Conservation (phyloP, 2,797 vertebrate genomes). For the Syngnathus rostellatus region DNA sequence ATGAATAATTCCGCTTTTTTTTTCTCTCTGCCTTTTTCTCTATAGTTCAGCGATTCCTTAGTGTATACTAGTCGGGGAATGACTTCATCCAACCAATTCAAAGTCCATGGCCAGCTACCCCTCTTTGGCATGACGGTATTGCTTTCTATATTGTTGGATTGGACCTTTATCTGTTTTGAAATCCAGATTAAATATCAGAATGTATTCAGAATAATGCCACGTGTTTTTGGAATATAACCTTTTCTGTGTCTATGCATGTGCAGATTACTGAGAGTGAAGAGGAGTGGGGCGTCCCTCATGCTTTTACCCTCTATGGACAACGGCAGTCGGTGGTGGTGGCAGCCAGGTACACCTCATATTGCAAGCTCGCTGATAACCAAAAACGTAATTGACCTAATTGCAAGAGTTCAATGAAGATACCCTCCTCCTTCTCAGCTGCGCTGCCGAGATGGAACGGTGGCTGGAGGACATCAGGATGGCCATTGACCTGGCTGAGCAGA, state of each 20-base stretch:
- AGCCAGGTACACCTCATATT: conserved; percentile 75
- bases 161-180: not conserved
- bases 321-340: conserved; percentile 87
- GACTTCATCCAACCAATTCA: conserved; percentile 89
- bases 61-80: conserved; percentile 92
- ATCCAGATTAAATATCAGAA: not conserved
- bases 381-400: not conserved
- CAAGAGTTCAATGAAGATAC: not conserved
- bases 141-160: not conserved
- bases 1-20: not conserved
- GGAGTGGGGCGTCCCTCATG: conserved; percentile 92
- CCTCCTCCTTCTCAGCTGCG: conserved; percentile 62
- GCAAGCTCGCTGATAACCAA: not conserved
- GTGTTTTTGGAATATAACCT: no score
- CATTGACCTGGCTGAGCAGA: conserved; percentile 86
- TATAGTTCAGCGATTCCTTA: conserved; percentile 86
- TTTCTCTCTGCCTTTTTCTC: not conserved
- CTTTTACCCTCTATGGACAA: conserved; percentile 84
- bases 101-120: conserved; percentile 87
- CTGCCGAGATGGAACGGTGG: conserved; percentile 89
- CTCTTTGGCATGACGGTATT: conserved; percentile 88
- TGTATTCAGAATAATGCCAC: no score
- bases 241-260: not conserved
- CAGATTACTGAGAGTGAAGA: conserved; percentile 91
- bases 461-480: conserved; percentile 93